Evolutionary conservation across 1,140 invertebrate genomes (phyloP), one percentile per base, ranked within the genome.

Genomic region (Trichoplusia ni): DNA sequence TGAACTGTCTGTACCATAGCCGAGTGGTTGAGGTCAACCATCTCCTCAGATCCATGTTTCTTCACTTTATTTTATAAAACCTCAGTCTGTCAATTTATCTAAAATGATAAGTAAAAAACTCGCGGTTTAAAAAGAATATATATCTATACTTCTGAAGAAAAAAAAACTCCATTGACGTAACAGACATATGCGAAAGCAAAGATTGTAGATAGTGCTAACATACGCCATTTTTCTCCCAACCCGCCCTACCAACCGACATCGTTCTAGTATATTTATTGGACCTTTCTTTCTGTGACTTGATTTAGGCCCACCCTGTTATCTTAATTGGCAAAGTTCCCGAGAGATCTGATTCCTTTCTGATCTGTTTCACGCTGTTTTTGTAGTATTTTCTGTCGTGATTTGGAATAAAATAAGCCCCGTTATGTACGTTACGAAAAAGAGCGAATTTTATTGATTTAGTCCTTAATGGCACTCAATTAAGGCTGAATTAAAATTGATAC

Each of bases 151-250:
- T 35, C 9, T 25, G 1, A 9, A 23, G 11, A 7, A 11, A 46
- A 49, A 29, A 19, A n/a, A n/a, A n/a, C n/a, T n/a, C 1, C n/a
- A n/a, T 37, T 65, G 63, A 67, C 73, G 72, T 69, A 44, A 70
- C 31, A 19, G 4, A 4, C 19, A 78, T 79, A 70, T 76, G 72
- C 67, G 67, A 65, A 67, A 71, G 71, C 64, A 61, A 68, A 71
- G 75, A 75, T 75, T 60, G 21, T 29, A 61, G 74, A 82, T 79
- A 79, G 69, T 56, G 68, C 54, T 65, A 76, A 79, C 75, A 73
- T 65, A 69, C 64, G 72, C 79, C 80, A 84, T 80, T 84, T 86
- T 82, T 81, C 76, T 75, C 73, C 47, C 74, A 82, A 80, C 79
- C 78, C 79, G 71, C 77, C 80, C 58, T 64, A 78, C 75, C 63